Conservation (phyloP, 1,140 invertebrate genomes). For the Myzus persicae region DNA sequence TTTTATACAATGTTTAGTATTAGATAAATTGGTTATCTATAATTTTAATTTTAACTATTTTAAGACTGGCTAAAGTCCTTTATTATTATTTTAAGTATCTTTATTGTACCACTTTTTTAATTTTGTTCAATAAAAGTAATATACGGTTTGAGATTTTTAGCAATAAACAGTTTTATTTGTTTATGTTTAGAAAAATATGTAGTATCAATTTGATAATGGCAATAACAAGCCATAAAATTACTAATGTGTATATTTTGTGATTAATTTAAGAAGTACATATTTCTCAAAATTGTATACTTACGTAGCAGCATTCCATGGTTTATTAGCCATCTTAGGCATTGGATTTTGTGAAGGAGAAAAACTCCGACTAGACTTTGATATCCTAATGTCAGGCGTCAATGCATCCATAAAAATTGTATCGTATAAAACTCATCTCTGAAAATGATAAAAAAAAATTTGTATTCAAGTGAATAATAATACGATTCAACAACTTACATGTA, state of each 20-base stretch:
- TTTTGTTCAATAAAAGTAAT: neutral
- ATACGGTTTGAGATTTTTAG: neutral
- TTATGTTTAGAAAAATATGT: neutral
- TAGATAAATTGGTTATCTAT: neutral
- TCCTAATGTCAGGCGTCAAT: slow-evolving; percentile 25
- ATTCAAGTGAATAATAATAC: neutral
- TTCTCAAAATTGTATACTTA: slow-evolving; percentile 20
- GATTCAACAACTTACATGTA: neutral
- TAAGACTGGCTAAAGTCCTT: neutral
- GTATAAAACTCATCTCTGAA: neutral
- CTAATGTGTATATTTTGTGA: neutral
- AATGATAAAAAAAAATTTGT: neutral
- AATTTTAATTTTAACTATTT: neutral
- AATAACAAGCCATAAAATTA: slow-evolving; percentile 1
- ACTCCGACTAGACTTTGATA: slow-evolving; percentile 31
- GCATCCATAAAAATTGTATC: slow-evolving; percentile 40
- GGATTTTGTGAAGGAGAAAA: slow-evolving; percentile 29
- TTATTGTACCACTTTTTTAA: neutral
- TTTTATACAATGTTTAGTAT: neutral
- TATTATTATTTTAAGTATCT: neutral
- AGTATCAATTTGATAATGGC: neutral
- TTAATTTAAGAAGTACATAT: neutral
- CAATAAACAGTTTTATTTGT: neutral
- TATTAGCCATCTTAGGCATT: slow-evolving; percentile 55
- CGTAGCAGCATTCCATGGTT: slow-evolving; percentile 59